A percentile compares a stretch with the other conserved stretches of the same genome.
These are phyloP conservation scores for Pherbina coryleti DNA, from an alignment of 2,888 invertebrate species.

Conservation along the genomic window DNA sequence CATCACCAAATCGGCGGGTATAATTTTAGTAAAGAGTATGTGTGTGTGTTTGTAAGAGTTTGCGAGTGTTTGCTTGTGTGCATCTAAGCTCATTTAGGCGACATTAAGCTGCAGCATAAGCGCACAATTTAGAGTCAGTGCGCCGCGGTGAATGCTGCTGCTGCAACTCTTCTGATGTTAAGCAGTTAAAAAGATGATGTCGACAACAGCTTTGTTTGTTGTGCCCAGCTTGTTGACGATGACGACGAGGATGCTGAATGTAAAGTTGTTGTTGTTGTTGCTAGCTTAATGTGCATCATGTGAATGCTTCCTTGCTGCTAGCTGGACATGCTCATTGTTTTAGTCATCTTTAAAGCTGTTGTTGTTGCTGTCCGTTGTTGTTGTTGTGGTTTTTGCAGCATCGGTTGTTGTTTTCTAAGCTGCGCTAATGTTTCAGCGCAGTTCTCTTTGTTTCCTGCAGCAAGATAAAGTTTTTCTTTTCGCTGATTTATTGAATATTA, in stretches of 20 bases:
- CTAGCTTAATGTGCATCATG: not conserved
- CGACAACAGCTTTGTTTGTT: not conserved
- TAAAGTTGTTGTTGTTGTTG: not conserved
- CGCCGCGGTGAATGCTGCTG: not conserved
- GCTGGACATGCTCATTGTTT: constrained; percentile 37
- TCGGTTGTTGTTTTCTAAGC: not conserved
- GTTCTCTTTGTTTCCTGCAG: constrained; percentile 20
- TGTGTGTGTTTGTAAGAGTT: no score
- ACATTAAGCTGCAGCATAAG: constrained; percentile 48
- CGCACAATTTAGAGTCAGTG: constrained; percentile 3
- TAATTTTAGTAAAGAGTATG: no score
- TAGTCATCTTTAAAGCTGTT: not conserved
- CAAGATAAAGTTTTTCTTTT: constrained; percentile 22
- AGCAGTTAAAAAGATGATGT: not conserved
- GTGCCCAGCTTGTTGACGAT: constrained; percentile 3
- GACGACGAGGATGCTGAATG: not conserved
- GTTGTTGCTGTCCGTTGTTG: not conserved
- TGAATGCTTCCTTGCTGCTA: constrained; percentile 16
- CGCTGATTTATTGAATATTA: constrained; percentile 55
- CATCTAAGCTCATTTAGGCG: constrained; percentile 51
- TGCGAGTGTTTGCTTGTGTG: constrained; percentile 42
- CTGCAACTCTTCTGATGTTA: not conserved
- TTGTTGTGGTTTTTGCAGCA: not conserved
- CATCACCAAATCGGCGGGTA: no score
- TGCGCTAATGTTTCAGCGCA: not conserved